These are phyloP conservation scores for Eubasilissa splendida DNA, from an alignment of 2,888 invertebrate species.

Conservation along the genomic window DNA sequence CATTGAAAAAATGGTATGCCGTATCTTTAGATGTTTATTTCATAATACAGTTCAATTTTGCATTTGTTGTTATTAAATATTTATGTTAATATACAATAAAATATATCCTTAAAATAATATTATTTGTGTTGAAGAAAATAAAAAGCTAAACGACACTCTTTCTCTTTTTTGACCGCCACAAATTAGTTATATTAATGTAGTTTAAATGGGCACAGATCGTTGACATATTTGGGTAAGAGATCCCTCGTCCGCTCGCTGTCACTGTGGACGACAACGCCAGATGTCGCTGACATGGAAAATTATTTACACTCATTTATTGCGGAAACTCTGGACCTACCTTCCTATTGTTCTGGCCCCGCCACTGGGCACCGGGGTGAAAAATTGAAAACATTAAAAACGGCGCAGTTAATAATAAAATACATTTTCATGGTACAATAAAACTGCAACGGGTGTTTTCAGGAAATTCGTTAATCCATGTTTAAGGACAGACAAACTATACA, in stretches of 20 bases:
- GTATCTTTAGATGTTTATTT: too few species aligned
- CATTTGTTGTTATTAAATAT: too few species aligned
- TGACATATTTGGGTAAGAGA: constrained; percentile 45
- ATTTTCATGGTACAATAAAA: constrained; percentile 43
- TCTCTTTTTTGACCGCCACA: constrained; percentile 33
- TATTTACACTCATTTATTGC: constrained; percentile 56
- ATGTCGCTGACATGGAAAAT: constrained; percentile 53
- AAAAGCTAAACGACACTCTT: neutral
- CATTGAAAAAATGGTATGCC: too few species aligned
- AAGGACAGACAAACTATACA: neutral
- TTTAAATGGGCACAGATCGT: constrained; percentile 35
- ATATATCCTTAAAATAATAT: too few species aligned
- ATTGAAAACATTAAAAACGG: constrained; percentile 51
- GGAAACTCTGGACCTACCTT: constrained; percentile 39
- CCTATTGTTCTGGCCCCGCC: constrained; percentile 1
- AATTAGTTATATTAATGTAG: constrained; percentile 40
- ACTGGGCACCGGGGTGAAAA: constrained; percentile 42
- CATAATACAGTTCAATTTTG: too few species aligned
- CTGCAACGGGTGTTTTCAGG: constrained; percentile 35
- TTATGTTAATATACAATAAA: too few species aligned
- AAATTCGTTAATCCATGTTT: constrained; percentile 34
- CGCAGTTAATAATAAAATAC: constrained; percentile 46
- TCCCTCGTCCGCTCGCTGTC: constrained; percentile 50
- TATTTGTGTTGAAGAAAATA: too few species aligned
- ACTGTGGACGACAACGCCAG: constrained; percentile 49